phyloP scores from a whole-genome alignment of 2,797 vertebrate species.

The Lutjanus argentimaculatus region DNA sequence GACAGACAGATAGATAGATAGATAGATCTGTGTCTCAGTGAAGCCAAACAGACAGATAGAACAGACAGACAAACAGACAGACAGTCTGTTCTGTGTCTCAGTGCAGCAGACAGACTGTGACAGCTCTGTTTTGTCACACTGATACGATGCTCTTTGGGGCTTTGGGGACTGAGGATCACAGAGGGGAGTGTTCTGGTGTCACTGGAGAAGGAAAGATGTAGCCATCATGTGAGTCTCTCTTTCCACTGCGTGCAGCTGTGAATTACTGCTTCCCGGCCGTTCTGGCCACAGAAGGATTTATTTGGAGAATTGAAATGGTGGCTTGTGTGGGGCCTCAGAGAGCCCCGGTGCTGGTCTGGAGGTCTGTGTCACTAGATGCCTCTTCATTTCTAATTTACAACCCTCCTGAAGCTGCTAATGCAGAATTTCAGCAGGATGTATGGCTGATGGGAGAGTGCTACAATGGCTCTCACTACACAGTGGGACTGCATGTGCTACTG shows the following conservation, averaged over 20 bases:
- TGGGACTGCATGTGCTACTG: slow-evolving; percentile 47
- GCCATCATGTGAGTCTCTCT: slow-evolving; percentile 60
- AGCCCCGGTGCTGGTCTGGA: slow-evolving; percentile 35
- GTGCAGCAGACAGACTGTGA: slow-evolving; percentile 59
- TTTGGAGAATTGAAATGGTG: slow-evolving; percentile 64
- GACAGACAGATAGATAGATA: background rate
- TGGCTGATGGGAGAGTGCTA: slow-evolving; percentile 54
- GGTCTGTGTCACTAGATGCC: slow-evolving; percentile 52
- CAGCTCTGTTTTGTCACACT: slow-evolving; percentile 73
- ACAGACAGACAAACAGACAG: background rate
- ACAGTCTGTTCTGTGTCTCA: slow-evolving; percentile 28
- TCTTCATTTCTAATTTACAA: slow-evolving; percentile 77
- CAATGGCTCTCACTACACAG: slow-evolving; percentile 9
- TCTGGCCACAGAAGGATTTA: slow-evolving; percentile 66
- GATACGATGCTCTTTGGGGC: slow-evolving; percentile 62
- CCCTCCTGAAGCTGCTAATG: slow-evolving; percentile 62
- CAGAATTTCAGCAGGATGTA: slow-evolving; percentile 59
- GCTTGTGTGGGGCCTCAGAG: slow-evolving; percentile 58
- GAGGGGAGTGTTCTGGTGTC: slow-evolving; percentile 64
- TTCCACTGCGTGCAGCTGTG: slow-evolving; percentile 30
- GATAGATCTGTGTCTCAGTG: slow-evolving; percentile 19
- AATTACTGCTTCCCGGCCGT: slow-evolving; percentile 53
- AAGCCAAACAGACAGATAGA: slow-evolving; percentile 18
- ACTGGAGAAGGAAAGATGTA: slow-evolving; percentile 66
- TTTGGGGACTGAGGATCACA: slow-evolving; percentile 62